These are phyloP conservation scores for Ditylenchus dipsaci DNA, from an alignment of 1,140 invertebrate species.

Conservation along the genomic window DNA sequence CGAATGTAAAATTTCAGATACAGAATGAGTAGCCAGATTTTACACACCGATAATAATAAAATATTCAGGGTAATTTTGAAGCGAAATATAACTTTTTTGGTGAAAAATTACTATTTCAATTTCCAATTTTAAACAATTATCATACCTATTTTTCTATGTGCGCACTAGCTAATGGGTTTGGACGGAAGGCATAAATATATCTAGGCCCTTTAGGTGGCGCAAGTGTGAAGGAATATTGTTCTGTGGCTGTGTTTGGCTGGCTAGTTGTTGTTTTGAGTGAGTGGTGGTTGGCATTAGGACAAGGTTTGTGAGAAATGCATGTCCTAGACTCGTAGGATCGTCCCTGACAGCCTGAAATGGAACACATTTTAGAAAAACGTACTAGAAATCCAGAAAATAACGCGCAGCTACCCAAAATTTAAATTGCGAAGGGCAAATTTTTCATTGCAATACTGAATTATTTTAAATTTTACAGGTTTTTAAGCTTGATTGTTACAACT, in stretches of 20 bases:
- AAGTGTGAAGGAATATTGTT: background rate
- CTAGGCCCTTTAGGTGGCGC: background rate
- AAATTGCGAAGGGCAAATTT: background rate
- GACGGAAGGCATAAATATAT: background rate
- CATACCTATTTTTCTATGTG: background rate
- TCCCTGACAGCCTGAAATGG: background rate
- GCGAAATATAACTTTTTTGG: background rate
- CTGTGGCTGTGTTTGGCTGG: background rate
- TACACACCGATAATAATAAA: background rate
- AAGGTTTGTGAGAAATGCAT: background rate
- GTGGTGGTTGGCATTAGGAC: background rate
- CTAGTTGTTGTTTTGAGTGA: background rate
- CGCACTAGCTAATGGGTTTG: background rate
- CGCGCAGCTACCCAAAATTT: background rate
- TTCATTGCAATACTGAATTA: background rate
- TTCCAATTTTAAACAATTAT: background rate
- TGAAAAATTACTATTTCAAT: background rate
- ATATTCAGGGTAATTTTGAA: background rate
- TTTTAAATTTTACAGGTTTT: background rate
- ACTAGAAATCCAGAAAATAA: background rate
- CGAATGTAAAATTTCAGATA: background rate
- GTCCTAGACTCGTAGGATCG: constrained; percentile 1
- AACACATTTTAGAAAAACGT: background rate
- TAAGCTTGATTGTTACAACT: background rate
- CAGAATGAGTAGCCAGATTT: background rate